phyloP scores from a whole-genome alignment of 2,113 vertebrate genomes.

The Nycticryphes semicollaris region DNA sequence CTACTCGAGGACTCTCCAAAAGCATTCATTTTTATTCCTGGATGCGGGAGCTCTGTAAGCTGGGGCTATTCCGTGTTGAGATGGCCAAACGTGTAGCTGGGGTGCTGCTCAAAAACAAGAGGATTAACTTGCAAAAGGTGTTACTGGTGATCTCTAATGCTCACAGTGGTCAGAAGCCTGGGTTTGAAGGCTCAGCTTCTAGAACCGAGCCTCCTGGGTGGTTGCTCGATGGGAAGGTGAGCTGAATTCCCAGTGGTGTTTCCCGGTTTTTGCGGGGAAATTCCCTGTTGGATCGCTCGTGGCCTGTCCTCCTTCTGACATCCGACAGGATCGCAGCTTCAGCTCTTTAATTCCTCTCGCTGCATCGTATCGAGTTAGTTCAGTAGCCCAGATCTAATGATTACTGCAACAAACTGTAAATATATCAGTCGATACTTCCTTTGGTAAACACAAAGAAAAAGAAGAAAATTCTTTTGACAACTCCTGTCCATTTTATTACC shows the following conservation, averaged over 20 bases:
- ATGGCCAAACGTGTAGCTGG: background rate
- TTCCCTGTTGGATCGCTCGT: background rate
- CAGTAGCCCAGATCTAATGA: background rate
- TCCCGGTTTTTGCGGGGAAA: background rate
- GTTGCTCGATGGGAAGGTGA: background rate
- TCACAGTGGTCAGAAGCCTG: background rate
- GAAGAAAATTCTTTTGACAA: slow-evolving; percentile 40
- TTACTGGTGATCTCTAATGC: rapidly evolving
- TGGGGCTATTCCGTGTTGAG: background rate
- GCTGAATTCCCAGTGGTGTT: background rate
- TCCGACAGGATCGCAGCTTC: background rate
- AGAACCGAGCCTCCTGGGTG: background rate
- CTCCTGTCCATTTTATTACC: slow-evolving; percentile 26
- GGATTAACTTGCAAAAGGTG: background rate
- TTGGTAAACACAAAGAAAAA: slow-evolving; percentile 1
- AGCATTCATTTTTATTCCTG: background rate
- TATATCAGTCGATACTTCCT: slow-evolving; percentile 32
- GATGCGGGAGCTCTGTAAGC: background rate
- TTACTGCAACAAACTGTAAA: background rate
- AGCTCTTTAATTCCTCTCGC: slow-evolving; percentile 18
- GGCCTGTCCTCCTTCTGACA: background rate
- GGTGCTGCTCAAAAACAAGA: background rate
- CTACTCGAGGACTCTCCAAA: background rate
- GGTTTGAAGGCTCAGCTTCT: background rate
- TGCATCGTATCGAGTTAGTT: slow-evolving; percentile 7